Base-by-base conservation (phyloP, 2,113 vertebrate species). In the Gallinago jamesoni region DNA sequence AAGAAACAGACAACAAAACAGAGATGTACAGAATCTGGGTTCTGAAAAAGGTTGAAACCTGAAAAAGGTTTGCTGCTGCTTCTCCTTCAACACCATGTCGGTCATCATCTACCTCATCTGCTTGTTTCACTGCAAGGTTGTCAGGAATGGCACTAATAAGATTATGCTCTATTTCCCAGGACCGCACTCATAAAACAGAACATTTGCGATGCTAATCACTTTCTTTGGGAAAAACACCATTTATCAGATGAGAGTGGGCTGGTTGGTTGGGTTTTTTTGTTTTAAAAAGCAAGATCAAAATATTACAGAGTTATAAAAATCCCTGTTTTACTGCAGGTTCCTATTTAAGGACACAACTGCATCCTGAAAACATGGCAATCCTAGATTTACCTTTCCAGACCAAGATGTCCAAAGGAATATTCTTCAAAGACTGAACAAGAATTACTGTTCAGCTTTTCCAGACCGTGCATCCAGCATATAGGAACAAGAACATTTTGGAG, bases 131-230 rank as follows among this genome's bases (percentile, higher is more conserved):
- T 74, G 55, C n/a, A 93, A 77, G 28, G 59, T 39, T 94, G 63
- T 86, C 78, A 90, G 50, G 23, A 91, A 81, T n/a, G 39, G 57
- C 74, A 76, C 48, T 87, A 76, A 33, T 76, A 78, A 79, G 87
- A 76, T 76, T 37, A 91, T 68, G 84, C 56, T 93, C 81, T 59
- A 87, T 74, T 95, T 96, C 84, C 84, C 77, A 82, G 33, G 45
- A 64, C 43, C 11, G 72, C 28, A 41, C 39, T 73, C 43, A 60
- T 45, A 73, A 84, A 84, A 31, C 25, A 28, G 50, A 91, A 67
- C 31, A 55, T 41, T 37, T 43, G 39, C 47, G 11, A 94, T 57
- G 33, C 22, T 89, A 77, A 90, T 68, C 35, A 78, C 30, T 68
- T 53, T 62, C 68, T 88, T 33, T 22, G 28, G 47, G 60, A 59